A percentile compares a stretch with the other conserved stretches of the same genome.
These are phyloP conservation scores for Odontothrips loti DNA, from an alignment of 2,888 invertebrate genomes.

Conservation along the genomic window DNA sequence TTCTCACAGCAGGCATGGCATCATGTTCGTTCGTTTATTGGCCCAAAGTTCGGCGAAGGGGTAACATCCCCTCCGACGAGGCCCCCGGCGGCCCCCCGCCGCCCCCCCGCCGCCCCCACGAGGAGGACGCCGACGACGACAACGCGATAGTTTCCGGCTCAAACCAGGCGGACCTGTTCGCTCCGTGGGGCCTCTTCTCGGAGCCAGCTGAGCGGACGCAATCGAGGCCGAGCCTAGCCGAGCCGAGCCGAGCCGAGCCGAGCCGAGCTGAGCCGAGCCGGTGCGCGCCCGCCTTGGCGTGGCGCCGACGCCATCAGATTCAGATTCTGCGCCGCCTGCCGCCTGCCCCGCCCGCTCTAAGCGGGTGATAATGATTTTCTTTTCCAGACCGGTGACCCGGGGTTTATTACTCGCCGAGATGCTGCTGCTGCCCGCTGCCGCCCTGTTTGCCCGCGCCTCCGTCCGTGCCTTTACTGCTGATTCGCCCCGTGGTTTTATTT, in stretches of 20 bases:
- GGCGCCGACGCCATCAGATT: neutral
- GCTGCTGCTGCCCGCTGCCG: no score
- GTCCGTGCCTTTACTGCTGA: conserved; percentile 12
- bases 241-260: neutral
- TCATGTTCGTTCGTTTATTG: conserved; percentile 23
- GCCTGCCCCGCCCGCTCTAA: neutral
- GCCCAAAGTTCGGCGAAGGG: neutral
- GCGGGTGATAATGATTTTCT: neutral
- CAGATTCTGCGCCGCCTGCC: neutral
- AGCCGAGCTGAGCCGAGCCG: neutral
- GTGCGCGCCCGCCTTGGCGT: neutral
- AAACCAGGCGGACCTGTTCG: no score
- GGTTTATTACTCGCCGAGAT: neutral
- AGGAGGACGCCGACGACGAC: no score
- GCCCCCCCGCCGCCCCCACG: no score
- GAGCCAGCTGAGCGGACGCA: no score
- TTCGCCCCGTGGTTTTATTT: conserved; percentile 13
- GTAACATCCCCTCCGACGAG: neutral
- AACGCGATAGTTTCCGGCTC: no score
- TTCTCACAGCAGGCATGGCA: neutral
- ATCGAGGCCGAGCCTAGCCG: no score
- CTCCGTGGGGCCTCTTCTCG: no score
- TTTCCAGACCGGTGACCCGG: neutral
- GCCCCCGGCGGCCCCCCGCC: neutral
- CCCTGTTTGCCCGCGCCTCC: no score